Percentiles rank a stretch among this genome's conserved stretches.
Evolutionary conservation across 92 coral and sea anemone genomes (phyloP).

Genomic region (Heliopora coerulea): DNA sequence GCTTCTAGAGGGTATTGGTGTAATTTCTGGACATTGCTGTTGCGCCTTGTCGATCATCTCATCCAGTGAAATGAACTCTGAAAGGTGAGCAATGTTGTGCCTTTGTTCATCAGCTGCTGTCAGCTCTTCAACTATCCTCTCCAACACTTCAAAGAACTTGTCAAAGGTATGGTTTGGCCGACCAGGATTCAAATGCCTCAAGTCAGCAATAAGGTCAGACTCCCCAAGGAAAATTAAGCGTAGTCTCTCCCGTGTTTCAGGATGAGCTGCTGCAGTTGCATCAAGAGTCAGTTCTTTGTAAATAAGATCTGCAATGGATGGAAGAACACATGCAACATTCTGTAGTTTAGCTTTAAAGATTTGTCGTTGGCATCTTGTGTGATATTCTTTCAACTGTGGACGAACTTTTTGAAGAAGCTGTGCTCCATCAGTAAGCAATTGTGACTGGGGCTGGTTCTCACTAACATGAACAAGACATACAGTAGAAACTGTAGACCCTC

Average conservation of each 20-base stretch:
- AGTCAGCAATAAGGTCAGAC: slow-evolving; percentile 35
- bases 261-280: slow-evolving; percentile 48
- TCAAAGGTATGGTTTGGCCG: slow-evolving; percentile 39
- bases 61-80: slow-evolving; percentile 25
- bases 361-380: slow-evolving; percentile 16
- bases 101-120: slow-evolving; percentile 42
- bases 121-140: slow-evolving; percentile 20
- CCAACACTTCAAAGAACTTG: slow-evolving; percentile 18
- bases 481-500: background rate
- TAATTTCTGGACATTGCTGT: slow-evolving; percentile 23
- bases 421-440: background rate
- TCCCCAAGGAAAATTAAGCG: slow-evolving; percentile 47
- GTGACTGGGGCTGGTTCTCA: background rate
- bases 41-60: slow-evolving; percentile 35
- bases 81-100: slow-evolving; percentile 50
- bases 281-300: slow-evolving; percentile 19
- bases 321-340: no score
- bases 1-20: slow-evolving; percentile 36
- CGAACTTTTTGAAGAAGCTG: slow-evolving; percentile 7
- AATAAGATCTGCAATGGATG: no score
- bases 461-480: slow-evolving; percentile 13
- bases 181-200: slow-evolving; percentile 43
- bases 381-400: slow-evolving; percentile 39
- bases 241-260: slow-evolving; percentile 49
- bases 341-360: background rate